Conservation (phyloP, 2,888 invertebrate genomes). For the Hanleya hanleyi region DNA sequence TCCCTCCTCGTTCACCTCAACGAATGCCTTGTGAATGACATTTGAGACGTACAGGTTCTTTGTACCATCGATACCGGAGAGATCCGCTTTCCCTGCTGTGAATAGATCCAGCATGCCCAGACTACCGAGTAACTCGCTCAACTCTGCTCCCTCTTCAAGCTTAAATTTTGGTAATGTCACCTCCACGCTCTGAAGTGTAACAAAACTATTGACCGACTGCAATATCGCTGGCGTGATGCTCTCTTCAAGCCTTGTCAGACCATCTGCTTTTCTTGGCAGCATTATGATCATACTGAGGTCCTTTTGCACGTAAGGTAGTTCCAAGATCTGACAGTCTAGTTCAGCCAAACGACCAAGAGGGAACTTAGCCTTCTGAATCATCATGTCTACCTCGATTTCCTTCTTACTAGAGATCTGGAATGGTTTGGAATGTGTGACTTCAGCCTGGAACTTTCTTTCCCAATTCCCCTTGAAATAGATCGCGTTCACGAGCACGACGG, state of each 20-base stretch:
- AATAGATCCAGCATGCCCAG: constrained; percentile 64
- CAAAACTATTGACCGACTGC: background rate
- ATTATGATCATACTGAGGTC: constrained; percentile 62
- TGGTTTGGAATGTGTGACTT: constrained; percentile 61
- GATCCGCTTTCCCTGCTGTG: constrained; percentile 51
- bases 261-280: constrained; percentile 55
- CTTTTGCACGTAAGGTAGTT: constrained; percentile 79
- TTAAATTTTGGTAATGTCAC: constrained; percentile 59
- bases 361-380: constrained; percentile 80
- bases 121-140: constrained; percentile 43
- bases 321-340: constrained; percentile 83
- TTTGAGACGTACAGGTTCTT: constrained; percentile 55
- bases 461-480: constrained; percentile 73
- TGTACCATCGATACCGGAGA: constrained; percentile 51
- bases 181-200: constrained; percentile 12
- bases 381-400: constrained; percentile 79
- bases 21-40: constrained; percentile 64
- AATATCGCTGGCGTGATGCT: constrained; percentile 26
- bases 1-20: constrained; percentile 56
- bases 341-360: constrained; percentile 75
- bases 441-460: constrained; percentile 77
- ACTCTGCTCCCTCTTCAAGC: constrained; percentile 45
- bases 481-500: constrained; percentile 64
- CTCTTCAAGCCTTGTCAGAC: constrained; percentile 47
- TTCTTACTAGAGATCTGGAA: constrained; percentile 76